Percentiles rank a stretch among this genome's conserved stretches.
These are phyloP conservation scores for Rhynchonema sp. DNA, from an alignment of 2,888 invertebrate species.

Conservation along the genomic window DNA sequence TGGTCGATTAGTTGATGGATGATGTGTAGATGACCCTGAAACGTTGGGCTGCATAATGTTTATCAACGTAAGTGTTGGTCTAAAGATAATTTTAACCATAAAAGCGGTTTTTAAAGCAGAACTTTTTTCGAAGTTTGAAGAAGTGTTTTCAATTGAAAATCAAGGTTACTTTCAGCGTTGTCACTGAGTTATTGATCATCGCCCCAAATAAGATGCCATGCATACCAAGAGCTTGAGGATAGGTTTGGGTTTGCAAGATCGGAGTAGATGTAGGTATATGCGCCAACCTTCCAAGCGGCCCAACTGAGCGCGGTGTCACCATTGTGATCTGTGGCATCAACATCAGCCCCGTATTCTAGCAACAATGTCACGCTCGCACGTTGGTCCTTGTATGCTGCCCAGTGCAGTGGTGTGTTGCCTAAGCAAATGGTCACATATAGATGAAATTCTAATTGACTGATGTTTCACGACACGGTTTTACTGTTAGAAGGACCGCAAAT, in stretches of 20 bases:
- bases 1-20: conserved; percentile 26
- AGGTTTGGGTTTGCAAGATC: too few relatives aligned
- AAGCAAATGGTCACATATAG: too few relatives aligned
- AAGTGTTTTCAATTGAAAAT: neutral
- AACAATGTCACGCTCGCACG: conserved; percentile 20
- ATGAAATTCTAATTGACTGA: too few relatives aligned
- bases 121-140: neutral
- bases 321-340: conserved; percentile 25
- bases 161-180: too few relatives aligned
- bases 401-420: conserved; percentile 28
- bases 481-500: too few relatives aligned
- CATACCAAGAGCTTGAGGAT: too few relatives aligned
- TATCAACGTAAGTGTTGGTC: neutral
- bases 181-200: too few relatives aligned
- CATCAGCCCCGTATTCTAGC: conserved; percentile 23
- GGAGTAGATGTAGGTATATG: too few relatives aligned
- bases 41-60: too few relatives aligned
- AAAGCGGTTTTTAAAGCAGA: neutral
- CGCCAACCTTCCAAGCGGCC: conserved; percentile 21
- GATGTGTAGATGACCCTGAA: conserved; percentile 23
- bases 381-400: conserved; percentile 29
- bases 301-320: conserved; percentile 27
- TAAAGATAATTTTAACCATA: too few relatives aligned
- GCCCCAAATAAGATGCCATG: too few relatives aligned
- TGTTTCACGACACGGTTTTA: too few relatives aligned